These are phyloP conservation scores for Phocoena phocoena DNA, from an alignment of 2,113 vertebrate species.

Conservation along the genomic window DNA sequence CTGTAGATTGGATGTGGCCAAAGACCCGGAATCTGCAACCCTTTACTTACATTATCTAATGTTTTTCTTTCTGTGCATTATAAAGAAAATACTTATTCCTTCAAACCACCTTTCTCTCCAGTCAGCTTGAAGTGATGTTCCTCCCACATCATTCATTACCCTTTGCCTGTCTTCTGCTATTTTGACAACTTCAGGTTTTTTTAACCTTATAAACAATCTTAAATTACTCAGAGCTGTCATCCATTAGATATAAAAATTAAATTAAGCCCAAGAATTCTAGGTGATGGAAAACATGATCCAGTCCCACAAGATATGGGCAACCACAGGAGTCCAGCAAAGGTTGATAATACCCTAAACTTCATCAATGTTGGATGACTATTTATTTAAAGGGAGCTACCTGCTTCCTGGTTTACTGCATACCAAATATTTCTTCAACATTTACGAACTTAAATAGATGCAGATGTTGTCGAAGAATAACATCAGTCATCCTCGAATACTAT, in stretches of 20 bases:
- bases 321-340: neutral
- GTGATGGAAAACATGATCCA: slow-evolving; percentile 74
- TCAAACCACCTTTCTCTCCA: neutral
- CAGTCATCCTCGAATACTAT: slow-evolving; percentile 55
- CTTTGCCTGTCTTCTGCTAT: slow-evolving; percentile 58
- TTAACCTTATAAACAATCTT: slow-evolving; percentile 62
- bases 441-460: slow-evolving; percentile 78
- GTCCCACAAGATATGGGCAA: slow-evolving; percentile 45
- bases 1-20: neutral
- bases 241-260: slow-evolving; percentile 69
- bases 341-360: slow-evolving; percentile 61
- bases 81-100: slow-evolving; percentile 6
- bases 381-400: slow-evolving; percentile 72
- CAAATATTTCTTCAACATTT: slow-evolving; percentile 76
- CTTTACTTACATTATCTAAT: neutral
- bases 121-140: neutral
- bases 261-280: slow-evolving; percentile 63
- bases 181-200: slow-evolving; percentile 57
- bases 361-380: slow-evolving; percentile 20
- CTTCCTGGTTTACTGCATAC: slow-evolving; percentile 72
- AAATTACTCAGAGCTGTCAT: slow-evolving; percentile 65
- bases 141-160: slow-evolving; percentile 38
- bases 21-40: neutral
- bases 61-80: slow-evolving; percentile 13
- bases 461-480: slow-evolving; percentile 75